A percentile compares a stretch with the other conserved stretches of the same genome.
These are phyloP conservation scores for Drosophila bocki DNA, from an alignment of 1,140 invertebrate genomes.

Conservation along the genomic window DNA sequence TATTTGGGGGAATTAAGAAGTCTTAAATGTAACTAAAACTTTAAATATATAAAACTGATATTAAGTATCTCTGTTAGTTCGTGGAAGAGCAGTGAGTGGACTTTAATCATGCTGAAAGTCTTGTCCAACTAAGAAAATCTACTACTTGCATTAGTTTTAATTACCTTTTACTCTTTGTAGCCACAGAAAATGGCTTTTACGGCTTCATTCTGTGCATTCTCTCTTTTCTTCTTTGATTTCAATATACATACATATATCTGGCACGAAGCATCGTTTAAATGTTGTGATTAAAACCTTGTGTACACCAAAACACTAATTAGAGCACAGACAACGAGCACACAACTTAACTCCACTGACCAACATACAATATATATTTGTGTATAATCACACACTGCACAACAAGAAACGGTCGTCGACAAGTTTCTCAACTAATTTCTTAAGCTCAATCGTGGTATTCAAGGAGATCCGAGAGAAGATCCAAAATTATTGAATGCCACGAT, in stretches of 20 bases:
- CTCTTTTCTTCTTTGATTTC: slow-evolving; percentile 15
- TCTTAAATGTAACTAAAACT: slow-evolving; percentile 12
- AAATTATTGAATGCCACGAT: slow-evolving; percentile 10
- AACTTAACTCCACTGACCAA: slow-evolving; percentile 54
- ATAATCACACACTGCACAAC: slow-evolving; percentile 36
- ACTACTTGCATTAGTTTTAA: background rate
- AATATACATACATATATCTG: slow-evolving; percentile 13
- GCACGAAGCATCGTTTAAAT: slow-evolving; percentile 47
- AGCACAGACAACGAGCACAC: slow-evolving; percentile 44
- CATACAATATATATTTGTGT: slow-evolving; percentile 20
- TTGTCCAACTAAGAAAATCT: background rate
- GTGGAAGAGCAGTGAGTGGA: too few species aligned
- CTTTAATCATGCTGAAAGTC: background rate
- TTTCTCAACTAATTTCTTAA: slow-evolving; percentile 27
- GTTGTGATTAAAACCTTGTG: slow-evolving; percentile 46
- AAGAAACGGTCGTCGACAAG: slow-evolving; percentile 9
- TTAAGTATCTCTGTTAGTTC: background rate
- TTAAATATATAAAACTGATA: background rate
- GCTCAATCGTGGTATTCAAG: slow-evolving; percentile 11
- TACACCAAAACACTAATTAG: slow-evolving; percentile 50
- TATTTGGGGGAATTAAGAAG: background rate
- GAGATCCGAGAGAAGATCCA: too few species aligned
- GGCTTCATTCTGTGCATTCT: slow-evolving; percentile 11
- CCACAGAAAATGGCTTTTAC: background rate
- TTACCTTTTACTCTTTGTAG: slow-evolving; percentile 1